Evolutionary conservation across 2,888 invertebrate species (phyloP), one percentile per base, ranked within the genome.

Genomic region (Yponomeuta sedellus): DNA sequence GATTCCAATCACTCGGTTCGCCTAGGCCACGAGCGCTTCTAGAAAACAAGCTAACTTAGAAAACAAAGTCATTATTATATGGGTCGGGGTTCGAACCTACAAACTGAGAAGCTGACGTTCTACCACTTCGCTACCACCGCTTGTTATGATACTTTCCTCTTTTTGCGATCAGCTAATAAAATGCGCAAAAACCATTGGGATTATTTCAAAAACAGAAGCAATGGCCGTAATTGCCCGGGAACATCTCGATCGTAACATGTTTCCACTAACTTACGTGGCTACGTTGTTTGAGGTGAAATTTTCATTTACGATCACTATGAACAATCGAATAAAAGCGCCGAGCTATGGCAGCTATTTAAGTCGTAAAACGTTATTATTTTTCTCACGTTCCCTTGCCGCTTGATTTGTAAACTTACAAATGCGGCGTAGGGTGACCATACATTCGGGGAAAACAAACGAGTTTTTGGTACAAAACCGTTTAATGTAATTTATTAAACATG

Each of bases 321-420:
- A 70, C 72, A 69, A 72, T 69, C 69, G 71, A 72, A 75, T 70
- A 72, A 75, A 73, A 72, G 69, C 34, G 59, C 66, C 68, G 25
- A 66, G 70, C 70, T 71, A 70, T 68, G 70, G 64, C 71, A 73
- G 75, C 71, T 74, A 73, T 72, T 68, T 56, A 65, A 67, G 67
- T 70, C 67, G 66, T 71, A 74, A 73, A 70, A 66, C 64, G 74
- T 73, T 40, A 65, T 72, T 73, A 75, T 73, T 73, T 73, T 70
- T 74, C 74, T 74, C 76, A 73, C 70, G 72, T 72, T 68, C 64
- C n/a, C 11, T 34, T 65, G 64, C 65, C 69, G 67, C 66, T 68
- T 67, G 28, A 63, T 63, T 67, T 65, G 61, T 69, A n/a, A 62
- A 62, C 40, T 62, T 34, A 62, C 62, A 62, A 25, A 62, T 39